Evolutionary conservation across 1,140 invertebrate genomes (phyloP).

Genomic region (Dryas iulia): DNA sequence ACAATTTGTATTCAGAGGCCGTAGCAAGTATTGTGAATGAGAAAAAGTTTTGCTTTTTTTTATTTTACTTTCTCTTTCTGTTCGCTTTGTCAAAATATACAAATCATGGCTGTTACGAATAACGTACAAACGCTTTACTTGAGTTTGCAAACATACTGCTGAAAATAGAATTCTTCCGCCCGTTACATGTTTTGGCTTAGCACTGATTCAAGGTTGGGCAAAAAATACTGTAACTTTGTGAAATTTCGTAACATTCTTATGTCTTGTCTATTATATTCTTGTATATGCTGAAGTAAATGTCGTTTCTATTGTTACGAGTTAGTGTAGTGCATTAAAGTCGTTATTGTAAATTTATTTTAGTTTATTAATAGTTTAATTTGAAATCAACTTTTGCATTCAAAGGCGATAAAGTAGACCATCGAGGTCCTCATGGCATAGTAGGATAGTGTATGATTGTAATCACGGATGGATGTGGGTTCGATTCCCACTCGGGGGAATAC

Average conservation of each 20-base stretch:
- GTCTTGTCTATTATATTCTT: background rate
- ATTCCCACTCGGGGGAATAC: too few relatives aligned
- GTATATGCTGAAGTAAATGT: background rate
- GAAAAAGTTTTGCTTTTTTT: background rate
- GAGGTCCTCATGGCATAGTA: too few relatives aligned
- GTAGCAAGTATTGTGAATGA: background rate
- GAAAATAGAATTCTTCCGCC: slow-evolving; percentile 10
- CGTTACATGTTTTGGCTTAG: background rate
- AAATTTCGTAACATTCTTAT: background rate
- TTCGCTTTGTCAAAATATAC: background rate
- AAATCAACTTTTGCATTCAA: too few relatives aligned
- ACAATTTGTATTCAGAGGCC: background rate
- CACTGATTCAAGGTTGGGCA: background rate
- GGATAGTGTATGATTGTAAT: too few relatives aligned
- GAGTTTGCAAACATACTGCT: background rate
- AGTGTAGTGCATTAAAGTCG: background rate
- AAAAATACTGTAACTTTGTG: background rate
- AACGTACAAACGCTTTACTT: background rate
- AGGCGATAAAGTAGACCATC: too few relatives aligned
- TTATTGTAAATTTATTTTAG: too few relatives aligned
- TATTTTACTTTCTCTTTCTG: background rate
- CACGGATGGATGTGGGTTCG: too few relatives aligned
- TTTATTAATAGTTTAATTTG: too few relatives aligned
- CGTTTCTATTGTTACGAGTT: background rate
- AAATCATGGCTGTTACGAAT: background rate